Evolutionary conservation across 1,140 invertebrate species (phyloP).

Genomic region (Gerris buenoi): DNA sequence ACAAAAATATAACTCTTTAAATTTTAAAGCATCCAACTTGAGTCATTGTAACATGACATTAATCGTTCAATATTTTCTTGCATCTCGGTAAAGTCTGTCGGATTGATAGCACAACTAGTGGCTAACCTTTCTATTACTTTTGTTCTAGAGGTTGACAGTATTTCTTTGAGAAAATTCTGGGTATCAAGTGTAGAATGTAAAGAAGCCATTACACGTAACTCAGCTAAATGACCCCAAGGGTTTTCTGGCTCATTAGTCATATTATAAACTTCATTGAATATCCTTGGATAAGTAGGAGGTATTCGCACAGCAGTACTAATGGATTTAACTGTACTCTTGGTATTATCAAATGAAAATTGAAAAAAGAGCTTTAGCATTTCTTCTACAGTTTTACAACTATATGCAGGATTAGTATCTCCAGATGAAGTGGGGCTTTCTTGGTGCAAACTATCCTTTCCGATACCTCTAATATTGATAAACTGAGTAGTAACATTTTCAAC

Average conservation of each 20-base stretch:
- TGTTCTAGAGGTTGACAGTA: neutral
- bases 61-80: conserved; percentile 1
- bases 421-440: neutral
- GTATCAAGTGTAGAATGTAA: neutral
- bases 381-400: neutral
- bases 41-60: neutral
- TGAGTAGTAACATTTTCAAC: conserved; percentile 3
- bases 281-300: conserved; percentile 5
- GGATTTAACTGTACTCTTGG: neutral
- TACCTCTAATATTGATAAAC: conserved; percentile 3
- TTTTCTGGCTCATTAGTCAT: neutral
- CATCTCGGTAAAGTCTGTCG: neutral
- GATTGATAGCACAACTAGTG: neutral
- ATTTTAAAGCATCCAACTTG: neutral
- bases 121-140: neutral
- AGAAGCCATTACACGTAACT: neutral
- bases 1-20: too few species aligned
- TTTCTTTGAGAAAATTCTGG: neutral
- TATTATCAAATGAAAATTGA: neutral
- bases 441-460: neutral
- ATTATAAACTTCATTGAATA: conserved; percentile 7
- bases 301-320: neutral
- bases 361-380: neutral
- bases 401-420: neutral
- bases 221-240: neutral